Evolutionary conservation across 2,113 vertebrate genomes (phyloP), one percentile per base, ranked within the genome.

Genomic region (Gallinago undulata): DNA sequence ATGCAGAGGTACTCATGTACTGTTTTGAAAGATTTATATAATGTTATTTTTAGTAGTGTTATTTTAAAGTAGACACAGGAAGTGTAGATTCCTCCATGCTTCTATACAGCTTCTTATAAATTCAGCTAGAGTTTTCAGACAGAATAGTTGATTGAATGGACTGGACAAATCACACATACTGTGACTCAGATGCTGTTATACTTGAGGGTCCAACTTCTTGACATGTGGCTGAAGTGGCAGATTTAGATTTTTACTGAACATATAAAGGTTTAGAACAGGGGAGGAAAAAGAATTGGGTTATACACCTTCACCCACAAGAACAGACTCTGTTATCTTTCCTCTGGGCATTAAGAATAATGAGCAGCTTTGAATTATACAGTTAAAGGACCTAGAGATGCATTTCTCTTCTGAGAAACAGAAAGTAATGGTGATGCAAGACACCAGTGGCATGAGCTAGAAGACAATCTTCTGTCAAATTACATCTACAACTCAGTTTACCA

Each of bases 311-410:
- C 6, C 21, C 53, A 87, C 7, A 67, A 39, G 57, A 76, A 19
- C 0, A 0, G 14, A 23, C 11, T 70, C 24, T 10, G 9, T 35
- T 41, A 19, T 17, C 24, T 30, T 45, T 24, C 53, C 27, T 53
- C 51, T 53, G 51, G 27, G 51, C 51, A 53, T 53, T 53, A 80
- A 73, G 68, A 91, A 50, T 63, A 87, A 59, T 17, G 23, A 6
- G 39, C 2, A 87, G 7, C 53, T 73, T 24, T 73, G 43, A 84
- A 41, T 70, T 53, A 69, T 10, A 33, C 13, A 75, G 9, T 19
- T 56, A 47, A n/a, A 70, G 24, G 10, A 74, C 14, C 5, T 7
- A n/a, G 11, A 18, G 23, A 48, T 0, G 0, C 47, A 47, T 9
- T 89, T 79, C 19, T 75, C 17, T 25, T 53, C 67, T n/a, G 37